Base-by-base conservation (phyloP, 2,113 vertebrate species). In the Lota lota region DNA sequence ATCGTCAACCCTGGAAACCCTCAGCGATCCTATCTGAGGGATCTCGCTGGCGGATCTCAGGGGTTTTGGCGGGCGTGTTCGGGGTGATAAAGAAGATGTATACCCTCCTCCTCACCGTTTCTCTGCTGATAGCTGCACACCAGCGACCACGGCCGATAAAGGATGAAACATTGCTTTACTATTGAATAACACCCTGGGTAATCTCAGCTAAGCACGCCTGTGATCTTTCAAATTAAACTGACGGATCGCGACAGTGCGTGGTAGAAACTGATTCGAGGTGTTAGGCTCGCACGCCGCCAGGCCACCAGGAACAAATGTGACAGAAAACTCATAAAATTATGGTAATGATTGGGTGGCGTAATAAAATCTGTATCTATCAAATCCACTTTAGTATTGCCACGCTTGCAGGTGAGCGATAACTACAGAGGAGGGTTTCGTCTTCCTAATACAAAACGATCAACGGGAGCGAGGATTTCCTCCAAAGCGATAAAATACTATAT, bases 331-430 rank as follows among this genome's bases (percentile, higher is more conserved):
- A 21, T 88, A 79, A 89, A 84, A 89, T 90, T 83, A 88, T 87
- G 85, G 79, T 88, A 89, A 90, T 89, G 84, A 86, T 88, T 74
- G 68, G 78, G 69, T 72, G 67, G 78, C 66, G 73, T 87, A 85
- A 91, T 89, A 85, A 86, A 90, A 89, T 89, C 85, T 79, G 86
- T 86, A 85, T 88, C 77, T 83, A 88, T 90, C 87, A 89, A 87
- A 79, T 78, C 66, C 80, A 73, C 79, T 79, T 77, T 74, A 76
- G 64, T 68, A 83, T 17, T n/a, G 53, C 53, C 5, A 14, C 53
- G 53, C 53, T 33, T n/a, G 17, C 16, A n/a, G 53, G 53, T n/a
- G 16, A 56, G 53, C 53, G 53, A 16, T n/a, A 14, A 56, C 16
- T 56, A n/a, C 16, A 56, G 53, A 56, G 16, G 53, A 18, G 40